phyloP scores from a whole-genome alignment of 2,888 invertebrate genomes.

The Hemithea aestivaria region DNA sequence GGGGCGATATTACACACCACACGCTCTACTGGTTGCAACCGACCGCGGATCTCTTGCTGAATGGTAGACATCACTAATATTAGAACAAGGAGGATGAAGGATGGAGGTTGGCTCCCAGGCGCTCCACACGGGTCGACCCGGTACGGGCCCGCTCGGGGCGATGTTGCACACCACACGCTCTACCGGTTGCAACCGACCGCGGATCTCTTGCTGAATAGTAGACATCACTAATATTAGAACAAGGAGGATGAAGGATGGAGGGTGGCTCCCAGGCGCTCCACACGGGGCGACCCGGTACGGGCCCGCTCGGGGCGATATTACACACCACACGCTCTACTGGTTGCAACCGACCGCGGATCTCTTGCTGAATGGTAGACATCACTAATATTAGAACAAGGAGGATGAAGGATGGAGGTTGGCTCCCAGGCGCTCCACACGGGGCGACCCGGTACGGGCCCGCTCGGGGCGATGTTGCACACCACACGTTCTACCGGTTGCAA shows the following conservation, averaged over 20 bases:
- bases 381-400: background rate
- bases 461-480: slow-evolving; percentile 66
- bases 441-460: slow-evolving; percentile 42
- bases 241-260: background rate
- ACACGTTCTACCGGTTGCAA: slow-evolving; percentile 59
- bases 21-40: slow-evolving; percentile 57
- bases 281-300: slow-evolving; percentile 36
- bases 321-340: slow-evolving; percentile 66
- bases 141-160: slow-evolving; percentile 53
- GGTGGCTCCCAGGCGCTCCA: slow-evolving; percentile 52
- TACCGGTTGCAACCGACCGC: slow-evolving; percentile 55
- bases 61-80: background rate
- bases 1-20: slow-evolving; percentile 68
- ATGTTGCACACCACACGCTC: slow-evolving; percentile 67
- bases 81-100: background rate
- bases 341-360: slow-evolving; percentile 47
- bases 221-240: background rate
- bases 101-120: slow-evolving; percentile 40
- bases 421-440: slow-evolving; percentile 49
- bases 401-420: slow-evolving; percentile 31
- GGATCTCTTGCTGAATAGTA: slow-evolving; percentile 29
- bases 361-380: slow-evolving; percentile 25
- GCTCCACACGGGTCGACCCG: slow-evolving; percentile 46
- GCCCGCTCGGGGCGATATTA: slow-evolving; percentile 62
- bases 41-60: slow-evolving; percentile 41